Evolutionary conservation across 2,113 vertebrate species (phyloP).

Genomic region (Todiramphus saurophagus): DNA sequence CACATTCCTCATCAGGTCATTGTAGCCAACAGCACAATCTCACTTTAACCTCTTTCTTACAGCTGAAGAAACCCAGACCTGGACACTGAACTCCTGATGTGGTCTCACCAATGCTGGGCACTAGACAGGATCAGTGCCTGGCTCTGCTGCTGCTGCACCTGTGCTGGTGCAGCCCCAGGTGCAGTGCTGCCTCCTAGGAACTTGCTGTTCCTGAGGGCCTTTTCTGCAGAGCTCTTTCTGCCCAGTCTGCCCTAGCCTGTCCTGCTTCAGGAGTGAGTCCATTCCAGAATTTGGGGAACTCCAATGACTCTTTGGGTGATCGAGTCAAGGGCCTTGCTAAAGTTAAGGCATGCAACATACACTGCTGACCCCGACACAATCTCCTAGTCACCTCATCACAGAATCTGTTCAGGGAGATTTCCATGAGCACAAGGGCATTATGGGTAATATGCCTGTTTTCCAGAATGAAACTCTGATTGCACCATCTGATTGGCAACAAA

Average conservation of each 20-base stretch:
- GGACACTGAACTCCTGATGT: rapidly evolving
- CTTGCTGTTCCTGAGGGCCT: background rate
- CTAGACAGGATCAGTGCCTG: background rate
- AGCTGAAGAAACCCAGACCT: background rate
- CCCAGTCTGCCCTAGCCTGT: background rate
- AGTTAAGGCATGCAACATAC: background rate
- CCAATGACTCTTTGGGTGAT: background rate
- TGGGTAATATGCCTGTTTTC: background rate
- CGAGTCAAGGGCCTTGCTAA: background rate
- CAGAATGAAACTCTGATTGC: background rate
- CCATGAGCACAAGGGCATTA: no score
- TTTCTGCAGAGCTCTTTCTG: background rate
- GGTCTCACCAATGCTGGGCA: background rate
- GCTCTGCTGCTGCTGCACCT: background rate
- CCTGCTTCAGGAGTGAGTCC: background rate
- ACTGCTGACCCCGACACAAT: rapidly evolving
- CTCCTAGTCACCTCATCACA: background rate
- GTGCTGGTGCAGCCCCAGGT: background rate
- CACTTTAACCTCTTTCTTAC: background rate
- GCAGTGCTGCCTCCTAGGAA: background rate
- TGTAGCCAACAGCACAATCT: background rate
- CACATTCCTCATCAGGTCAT: background rate
- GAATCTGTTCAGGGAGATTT: background rate
- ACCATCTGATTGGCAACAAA: background rate
- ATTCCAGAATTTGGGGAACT: background rate